Evolutionary conservation across 2,113 vertebrate species (phyloP).

Genomic region (Trinectes maculatus): DNA sequence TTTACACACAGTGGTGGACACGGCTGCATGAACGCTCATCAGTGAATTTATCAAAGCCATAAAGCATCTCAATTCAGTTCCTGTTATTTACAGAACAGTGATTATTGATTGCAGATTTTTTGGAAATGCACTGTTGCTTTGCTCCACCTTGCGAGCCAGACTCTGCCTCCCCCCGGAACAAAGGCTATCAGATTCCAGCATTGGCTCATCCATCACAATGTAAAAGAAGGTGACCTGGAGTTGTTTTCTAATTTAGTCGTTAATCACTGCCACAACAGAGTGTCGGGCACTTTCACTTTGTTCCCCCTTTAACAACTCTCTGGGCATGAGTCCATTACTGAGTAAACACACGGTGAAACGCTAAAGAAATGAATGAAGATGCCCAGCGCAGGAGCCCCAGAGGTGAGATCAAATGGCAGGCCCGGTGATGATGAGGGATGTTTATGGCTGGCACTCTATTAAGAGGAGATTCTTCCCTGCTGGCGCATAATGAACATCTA

Average conservation of each 20-base stretch:
- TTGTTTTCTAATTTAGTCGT: conserved; percentile 75
- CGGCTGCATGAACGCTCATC: conserved; percentile 50
- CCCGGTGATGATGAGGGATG: conserved; percentile 76
- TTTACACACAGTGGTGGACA: conserved; percentile 55
- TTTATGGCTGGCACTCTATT: conserved; percentile 77
- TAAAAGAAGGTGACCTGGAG: conserved; percentile 77
- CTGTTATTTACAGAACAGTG: conserved; percentile 48
- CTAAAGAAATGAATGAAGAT: conserved; percentile 72
- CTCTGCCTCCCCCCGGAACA: conserved; percentile 27
- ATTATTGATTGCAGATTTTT: conserved; percentile 17
- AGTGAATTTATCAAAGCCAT: conserved; percentile 19
- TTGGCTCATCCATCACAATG: conserved; percentile 65
- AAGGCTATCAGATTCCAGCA: conserved; percentile 43
- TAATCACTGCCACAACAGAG: conserved; percentile 71
- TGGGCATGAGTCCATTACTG: conserved; percentile 75
- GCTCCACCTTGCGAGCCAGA: conserved; percentile 30
- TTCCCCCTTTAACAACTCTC: conserved; percentile 69
- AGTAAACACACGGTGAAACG: conserved; percentile 73
- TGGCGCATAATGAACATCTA: conserved; percentile 78
- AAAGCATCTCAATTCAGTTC: conserved; percentile 7
- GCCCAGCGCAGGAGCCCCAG: conserved; percentile 63
- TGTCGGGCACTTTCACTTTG: conserved; percentile 64
- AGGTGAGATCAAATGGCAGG: conserved; percentile 78
- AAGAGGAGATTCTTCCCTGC: conserved; percentile 72
- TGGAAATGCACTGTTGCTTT: neutral